Base-by-base conservation (phyloP, 37 sponge, comb jelly and placozoan genomes). In the Diacarnus erythraeanus region DNA sequence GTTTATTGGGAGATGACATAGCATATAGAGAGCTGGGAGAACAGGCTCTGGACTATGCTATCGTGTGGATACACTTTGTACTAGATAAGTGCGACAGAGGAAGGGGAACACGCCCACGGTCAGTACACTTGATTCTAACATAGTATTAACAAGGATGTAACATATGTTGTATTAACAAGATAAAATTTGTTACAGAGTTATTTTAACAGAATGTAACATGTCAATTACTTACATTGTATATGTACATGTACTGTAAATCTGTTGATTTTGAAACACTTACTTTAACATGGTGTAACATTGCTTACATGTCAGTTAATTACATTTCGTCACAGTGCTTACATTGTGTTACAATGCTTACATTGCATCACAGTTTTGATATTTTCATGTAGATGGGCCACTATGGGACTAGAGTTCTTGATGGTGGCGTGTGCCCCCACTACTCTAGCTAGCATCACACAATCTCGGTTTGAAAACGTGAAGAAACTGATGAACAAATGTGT, bases 321-420 rank as follows among this genome's bases (percentile, higher is more conserved):
- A n/a, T n/a, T n/a, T n/a, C n/a, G n/a, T n/a, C n/a, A 39, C 26
- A 1, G 22, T 72, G 47, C 20, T 12, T 80, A 41, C 2, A 44
- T 70, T 33, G 27, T 38, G 21, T 42, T 42, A 9, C 17, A 34
- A 29, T 5, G 23, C 54, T 40, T 12, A 44, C 51, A 47, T 6
- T 47, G 10, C 51, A 47, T 47, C 12, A 47, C 12, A 47, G 51
- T 47, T 6, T 20, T 27, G 22, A 6, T 47, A 12, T 47, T 12
- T 1, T 47, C 51, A 47, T 59, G 2, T 64, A 93, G 94, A 42
- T 94, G 92, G 92, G 88, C 94, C 12, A 54, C 60, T 0, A 27
- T 66, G 21, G 94, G 94, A 0, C 81, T 94, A 56, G 94, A 94
- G 41, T 94, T 90, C 71, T 36, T 94, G 65, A 83, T 39, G 39